Base-by-base conservation (phyloP, 2,797 vertebrate species). In the Thaleichthys pacificus region DNA sequence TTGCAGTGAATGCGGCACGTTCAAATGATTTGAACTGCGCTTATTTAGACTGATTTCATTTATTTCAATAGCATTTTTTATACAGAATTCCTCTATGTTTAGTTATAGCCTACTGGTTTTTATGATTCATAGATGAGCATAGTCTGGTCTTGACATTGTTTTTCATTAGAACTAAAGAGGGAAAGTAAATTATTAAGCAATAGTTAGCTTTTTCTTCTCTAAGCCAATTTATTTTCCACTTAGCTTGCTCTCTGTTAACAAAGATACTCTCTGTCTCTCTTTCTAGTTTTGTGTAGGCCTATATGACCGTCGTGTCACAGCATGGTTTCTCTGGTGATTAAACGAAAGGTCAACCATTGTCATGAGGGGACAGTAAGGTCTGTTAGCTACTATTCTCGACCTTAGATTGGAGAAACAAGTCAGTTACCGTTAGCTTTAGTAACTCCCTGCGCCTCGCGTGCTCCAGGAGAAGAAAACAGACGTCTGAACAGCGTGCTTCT, bases 341-440 rank as follows among this genome's bases (percentile, higher is more conserved):
- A 14, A 12, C 38, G 51, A 6, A 61, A 61, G 49, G 61, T 72
- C 15, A 5, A 22, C n/a, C 63, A 51, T 49, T 70, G 71, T 70
- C 68, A 66, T 58, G 4, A 8, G 15, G 2, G 0, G 49, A 15
- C 49, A 22, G 2, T 60, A 66, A 71, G 26, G 42, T 19, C 21
- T 51, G 70, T 21, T 7, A n/a, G 21, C 24, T 73, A 66, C 70
- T 84, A 69, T 82, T 81, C 72, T 24, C 74, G 76, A 82, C 78
- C 73, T 8, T 73, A 68, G 79, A 81, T 56, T 74, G 77, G 68
- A 80, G 22, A 72, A 66, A 35, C 79, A 76, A 32, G 15, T 22
- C 70, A 17, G 72, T 66, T 54, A 9, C 64, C 54, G 66, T 61
- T 19, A 61, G 19, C 71, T 66, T 26, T 26, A 26, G 72, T 42